Conservation (phyloP, 2,888 invertebrate species). For the Heliconius charithonia region DNA sequence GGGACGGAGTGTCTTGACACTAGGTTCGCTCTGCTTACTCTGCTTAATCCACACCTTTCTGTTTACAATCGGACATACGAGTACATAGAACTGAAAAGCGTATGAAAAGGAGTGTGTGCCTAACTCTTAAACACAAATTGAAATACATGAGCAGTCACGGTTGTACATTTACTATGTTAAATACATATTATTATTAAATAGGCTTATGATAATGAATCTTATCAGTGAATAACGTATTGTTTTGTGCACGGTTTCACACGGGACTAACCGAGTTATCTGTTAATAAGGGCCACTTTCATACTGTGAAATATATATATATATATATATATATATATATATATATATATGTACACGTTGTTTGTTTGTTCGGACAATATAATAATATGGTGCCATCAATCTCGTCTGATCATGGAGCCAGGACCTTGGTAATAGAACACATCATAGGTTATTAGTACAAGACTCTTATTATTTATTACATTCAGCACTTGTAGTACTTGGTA, state of each 20-base stretch:
- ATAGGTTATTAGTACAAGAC: background rate
- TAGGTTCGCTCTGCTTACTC: too few relatives aligned
- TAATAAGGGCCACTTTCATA: slow-evolving; percentile 4
- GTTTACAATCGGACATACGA: too few relatives aligned
- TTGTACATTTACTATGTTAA: background rate
- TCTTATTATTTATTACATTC: too few relatives aligned
- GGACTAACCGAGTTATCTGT: slow-evolving; percentile 3
- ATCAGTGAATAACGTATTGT: slow-evolving; percentile 9
- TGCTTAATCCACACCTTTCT: too few relatives aligned
- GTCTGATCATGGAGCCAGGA: background rate
- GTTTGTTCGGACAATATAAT: background rate
- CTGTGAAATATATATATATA: background rate
- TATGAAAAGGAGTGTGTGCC: too few relatives aligned
- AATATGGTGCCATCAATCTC: background rate
- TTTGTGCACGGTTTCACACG: slow-evolving; percentile 10
- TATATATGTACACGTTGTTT: background rate
- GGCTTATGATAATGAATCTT: background rate
- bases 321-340: too few relatives aligned
- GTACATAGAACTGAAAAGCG: too few relatives aligned
- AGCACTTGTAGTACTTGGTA: background rate
- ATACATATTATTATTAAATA: slow-evolving; percentile 3
- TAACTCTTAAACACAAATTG: too few relatives aligned
- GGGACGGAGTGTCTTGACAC: too few relatives aligned
- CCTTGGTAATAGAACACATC: background rate
- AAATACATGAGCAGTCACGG: too few relatives aligned